These are phyloP conservation scores for Lepidostoma basale DNA, from an alignment of 1,140 invertebrate genomes.

Conservation along the genomic window DNA sequence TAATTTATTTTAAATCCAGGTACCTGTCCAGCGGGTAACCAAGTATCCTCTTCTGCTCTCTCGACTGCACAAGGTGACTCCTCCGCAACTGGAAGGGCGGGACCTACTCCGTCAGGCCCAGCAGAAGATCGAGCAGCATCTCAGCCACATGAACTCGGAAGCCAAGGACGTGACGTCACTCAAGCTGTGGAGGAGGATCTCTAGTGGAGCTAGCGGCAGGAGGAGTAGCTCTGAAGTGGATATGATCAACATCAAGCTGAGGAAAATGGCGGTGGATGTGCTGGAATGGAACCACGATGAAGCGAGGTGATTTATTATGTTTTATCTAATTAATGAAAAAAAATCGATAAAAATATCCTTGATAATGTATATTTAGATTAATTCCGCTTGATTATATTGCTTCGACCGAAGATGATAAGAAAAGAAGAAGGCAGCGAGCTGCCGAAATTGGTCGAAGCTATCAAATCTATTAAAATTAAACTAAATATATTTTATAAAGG, in stretches of 20 bases:
- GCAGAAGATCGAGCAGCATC: slow-evolving; percentile 88
- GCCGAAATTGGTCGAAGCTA: no score
- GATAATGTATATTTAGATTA: no score
- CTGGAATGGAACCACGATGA: slow-evolving; percentile 93
- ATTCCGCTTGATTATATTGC: no score
- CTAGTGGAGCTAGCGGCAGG: slow-evolving; percentile 74
- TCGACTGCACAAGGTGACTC: slow-evolving; percentile 90
- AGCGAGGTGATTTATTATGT: no score
- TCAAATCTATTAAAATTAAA: no score
- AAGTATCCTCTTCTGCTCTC: slow-evolving; percentile 93
- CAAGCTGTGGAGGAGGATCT: slow-evolving; percentile 88
- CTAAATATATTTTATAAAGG: no score
- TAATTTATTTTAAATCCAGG: slow-evolving; percentile 57
- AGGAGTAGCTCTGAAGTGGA: slow-evolving; percentile 78
- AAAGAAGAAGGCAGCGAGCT: no score
- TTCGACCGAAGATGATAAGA: no score
- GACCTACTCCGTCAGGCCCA: slow-evolving; percentile 83
- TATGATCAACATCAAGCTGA: slow-evolving; percentile 84
- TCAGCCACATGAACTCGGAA: slow-evolving; percentile 94
- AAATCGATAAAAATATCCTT: no score
- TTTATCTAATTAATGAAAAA: neutral
- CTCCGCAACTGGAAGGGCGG: slow-evolving; percentile 76
- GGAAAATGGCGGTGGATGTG: slow-evolving; percentile 91
- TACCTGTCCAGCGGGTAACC: slow-evolving; percentile 86
- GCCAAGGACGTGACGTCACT: slow-evolving; percentile 84